Conservation (phyloP, 2,888 invertebrate genomes). For the Ypsolopha scabrella region DNA sequence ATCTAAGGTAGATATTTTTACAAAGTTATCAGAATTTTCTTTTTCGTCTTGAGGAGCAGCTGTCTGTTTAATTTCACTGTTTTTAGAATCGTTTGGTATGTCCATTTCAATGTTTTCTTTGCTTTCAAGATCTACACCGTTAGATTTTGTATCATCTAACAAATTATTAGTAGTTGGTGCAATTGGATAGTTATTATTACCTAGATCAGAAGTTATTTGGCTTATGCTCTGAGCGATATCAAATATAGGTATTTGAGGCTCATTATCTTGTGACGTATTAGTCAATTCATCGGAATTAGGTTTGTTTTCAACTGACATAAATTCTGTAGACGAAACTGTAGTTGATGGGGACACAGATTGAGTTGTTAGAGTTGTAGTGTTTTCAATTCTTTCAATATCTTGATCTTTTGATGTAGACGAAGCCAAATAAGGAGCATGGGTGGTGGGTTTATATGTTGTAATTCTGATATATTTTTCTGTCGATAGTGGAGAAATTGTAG, state of each 20-base stretch:
- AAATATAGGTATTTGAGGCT: constrained; percentile 37
- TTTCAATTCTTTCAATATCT: constrained; percentile 30
- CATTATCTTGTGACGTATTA: constrained; percentile 20
- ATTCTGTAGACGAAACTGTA: constrained; percentile 41
- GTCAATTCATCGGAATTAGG: constrained; percentile 13
- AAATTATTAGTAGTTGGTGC: constrained; percentile 39
- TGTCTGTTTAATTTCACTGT: constrained; percentile 16
- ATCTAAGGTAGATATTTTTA: constrained; percentile 52
- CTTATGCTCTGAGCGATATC: constrained; percentile 62
- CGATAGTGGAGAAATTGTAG: constrained; percentile 10
- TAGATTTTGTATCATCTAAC: constrained; percentile 36
- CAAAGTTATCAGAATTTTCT: constrained; percentile 31
- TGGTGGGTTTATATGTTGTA: constrained; percentile 13
- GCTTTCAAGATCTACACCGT: constrained; percentile 39
- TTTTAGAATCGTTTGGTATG: constrained; percentile 32
- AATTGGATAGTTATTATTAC: constrained; percentile 42
- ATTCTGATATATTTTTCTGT: constrained; percentile 6
- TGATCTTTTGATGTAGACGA: constrained; percentile 19
- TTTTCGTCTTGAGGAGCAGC: constrained; percentile 13
- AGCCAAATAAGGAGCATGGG: constrained; percentile 13
- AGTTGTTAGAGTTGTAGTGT: constrained; percentile 51
- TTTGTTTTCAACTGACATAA: constrained; percentile 21
- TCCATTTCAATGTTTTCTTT: constrained; percentile 56
- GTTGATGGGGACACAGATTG: constrained; percentile 58
- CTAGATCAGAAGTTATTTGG: constrained; percentile 62